Conservation (phyloP, 2,888 invertebrate genomes). For the Cynaeus angustus region DNA sequence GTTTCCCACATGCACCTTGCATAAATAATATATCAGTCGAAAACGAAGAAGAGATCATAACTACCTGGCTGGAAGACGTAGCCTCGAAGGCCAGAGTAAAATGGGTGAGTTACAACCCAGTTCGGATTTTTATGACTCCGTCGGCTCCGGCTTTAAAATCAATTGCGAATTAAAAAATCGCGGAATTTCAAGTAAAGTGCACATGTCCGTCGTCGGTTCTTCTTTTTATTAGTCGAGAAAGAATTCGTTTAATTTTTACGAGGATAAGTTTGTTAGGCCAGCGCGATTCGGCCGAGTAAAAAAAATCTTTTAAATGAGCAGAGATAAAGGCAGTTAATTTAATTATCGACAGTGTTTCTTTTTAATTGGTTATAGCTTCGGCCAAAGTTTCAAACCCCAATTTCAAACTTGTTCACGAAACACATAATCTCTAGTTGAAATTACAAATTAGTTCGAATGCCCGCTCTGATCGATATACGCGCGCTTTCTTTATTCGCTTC, state of each 20-base stretch:
- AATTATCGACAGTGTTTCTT: conserved; percentile 51
- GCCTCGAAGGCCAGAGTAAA: conserved; percentile 38
- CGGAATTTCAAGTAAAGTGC: conserved; percentile 27
- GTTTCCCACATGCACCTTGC: conserved; percentile 18
- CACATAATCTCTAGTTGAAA: conserved; percentile 39
- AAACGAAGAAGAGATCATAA: conserved; percentile 39
- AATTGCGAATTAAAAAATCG: conserved; percentile 41
- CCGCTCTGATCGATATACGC: conserved; percentile 28
- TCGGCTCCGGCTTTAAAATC: conserved; percentile 36
- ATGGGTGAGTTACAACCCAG: conserved; percentile 33
- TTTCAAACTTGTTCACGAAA: conserved; percentile 50
- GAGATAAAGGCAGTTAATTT: conserved; percentile 48
- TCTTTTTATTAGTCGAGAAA: conserved; percentile 12
- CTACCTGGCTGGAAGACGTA: conserved; percentile 34
- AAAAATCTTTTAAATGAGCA: conserved; percentile 42
- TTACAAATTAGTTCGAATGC: conserved; percentile 36
- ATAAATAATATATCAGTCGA: conserved; percentile 39
- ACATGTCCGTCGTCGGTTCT: conserved; percentile 22
- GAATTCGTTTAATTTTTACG: conserved; percentile 36
- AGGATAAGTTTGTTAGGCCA: conserved; percentile 36
- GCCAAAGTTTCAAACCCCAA: conserved; percentile 47
- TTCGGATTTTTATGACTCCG: conserved; percentile 26
- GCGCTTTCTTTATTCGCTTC: conserved; percentile 20
- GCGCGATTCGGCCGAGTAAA: conserved; percentile 25
- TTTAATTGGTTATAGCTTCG: conserved; percentile 50